Conservation (phyloP, 2,113 vertebrate genomes). For the Otus sunia region DNA sequence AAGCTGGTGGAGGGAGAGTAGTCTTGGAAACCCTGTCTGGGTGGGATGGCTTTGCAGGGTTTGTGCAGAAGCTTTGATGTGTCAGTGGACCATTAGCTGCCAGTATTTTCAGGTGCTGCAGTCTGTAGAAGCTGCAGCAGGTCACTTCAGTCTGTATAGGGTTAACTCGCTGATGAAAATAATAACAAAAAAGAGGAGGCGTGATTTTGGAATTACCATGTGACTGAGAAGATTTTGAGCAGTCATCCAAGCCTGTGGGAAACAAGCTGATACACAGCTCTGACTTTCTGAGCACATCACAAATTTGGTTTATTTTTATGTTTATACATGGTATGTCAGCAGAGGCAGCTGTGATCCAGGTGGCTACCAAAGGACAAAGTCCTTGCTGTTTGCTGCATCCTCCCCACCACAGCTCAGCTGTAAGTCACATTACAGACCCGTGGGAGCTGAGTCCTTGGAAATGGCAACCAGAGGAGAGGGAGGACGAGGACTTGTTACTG, state of each 20-base stretch:
- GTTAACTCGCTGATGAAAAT: constrained; percentile 2
- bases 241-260: constrained; percentile 57
- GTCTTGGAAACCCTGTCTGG: no score
- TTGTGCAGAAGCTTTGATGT: not conserved
- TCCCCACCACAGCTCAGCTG: not conserved
- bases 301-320: constrained; percentile 55
- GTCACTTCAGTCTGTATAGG: not conserved
- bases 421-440: constrained; percentile 44
- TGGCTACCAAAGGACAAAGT: constrained; percentile 36
- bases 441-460: constrained; percentile 73
- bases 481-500: constrained; percentile 13
- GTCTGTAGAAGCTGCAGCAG: not conserved
- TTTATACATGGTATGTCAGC: constrained; percentile 34
- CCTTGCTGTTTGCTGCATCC: not conserved
- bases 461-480: constrained; percentile 58
- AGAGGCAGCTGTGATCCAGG: constrained; percentile 59
- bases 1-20: not conserved
- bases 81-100: not conserved
- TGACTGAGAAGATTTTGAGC: constrained; percentile 38
- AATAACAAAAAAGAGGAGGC: not conserved
- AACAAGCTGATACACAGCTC: constrained; percentile 58
- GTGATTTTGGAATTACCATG: not conserved
- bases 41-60: not conserved
- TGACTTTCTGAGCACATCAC: constrained; percentile 27
- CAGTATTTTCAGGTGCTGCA: not conserved